Evolutionary conservation across 2,797 vertebrate genomes (phyloP).

Genomic region (Garrulus glandarius): DNA sequence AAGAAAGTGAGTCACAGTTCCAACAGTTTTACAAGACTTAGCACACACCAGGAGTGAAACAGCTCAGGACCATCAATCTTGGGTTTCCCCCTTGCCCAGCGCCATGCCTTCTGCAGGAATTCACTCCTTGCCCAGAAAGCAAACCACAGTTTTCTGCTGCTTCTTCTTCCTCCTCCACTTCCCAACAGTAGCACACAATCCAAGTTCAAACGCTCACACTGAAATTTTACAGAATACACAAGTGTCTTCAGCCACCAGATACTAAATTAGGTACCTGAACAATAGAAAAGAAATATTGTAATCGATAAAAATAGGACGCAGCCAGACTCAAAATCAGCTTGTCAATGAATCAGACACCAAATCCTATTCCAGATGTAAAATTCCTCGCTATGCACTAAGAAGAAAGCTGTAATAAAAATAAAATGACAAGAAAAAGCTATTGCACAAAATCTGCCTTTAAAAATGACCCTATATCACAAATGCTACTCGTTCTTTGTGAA

Average conservation of each 20-base stretch:
- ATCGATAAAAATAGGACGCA: background rate
- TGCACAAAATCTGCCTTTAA: conserved; percentile 4
- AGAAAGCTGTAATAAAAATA: background rate
- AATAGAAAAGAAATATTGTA: background rate
- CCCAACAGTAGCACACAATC: background rate
- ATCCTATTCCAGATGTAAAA: background rate
- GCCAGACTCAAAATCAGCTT: background rate
- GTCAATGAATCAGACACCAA: background rate
- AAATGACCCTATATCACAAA: background rate
- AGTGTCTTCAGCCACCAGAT: background rate
- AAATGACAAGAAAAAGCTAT: background rate
- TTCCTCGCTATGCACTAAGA: background rate
- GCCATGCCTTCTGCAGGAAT: background rate
- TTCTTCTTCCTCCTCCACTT: background rate
- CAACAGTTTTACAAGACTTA: background rate
- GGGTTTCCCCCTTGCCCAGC: background rate
- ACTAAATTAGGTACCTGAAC: background rate
- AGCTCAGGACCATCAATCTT: background rate
- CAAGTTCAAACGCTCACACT: rapidly evolving
- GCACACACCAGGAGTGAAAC: background rate
- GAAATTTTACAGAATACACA: background rate
- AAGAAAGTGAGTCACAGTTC: background rate
- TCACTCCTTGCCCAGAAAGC: background rate
- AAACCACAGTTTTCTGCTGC: background rate
- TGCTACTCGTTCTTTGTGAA: background rate